Conservation (phyloP, 1,140 invertebrate genomes). For the Sycobia sp. region DNA sequence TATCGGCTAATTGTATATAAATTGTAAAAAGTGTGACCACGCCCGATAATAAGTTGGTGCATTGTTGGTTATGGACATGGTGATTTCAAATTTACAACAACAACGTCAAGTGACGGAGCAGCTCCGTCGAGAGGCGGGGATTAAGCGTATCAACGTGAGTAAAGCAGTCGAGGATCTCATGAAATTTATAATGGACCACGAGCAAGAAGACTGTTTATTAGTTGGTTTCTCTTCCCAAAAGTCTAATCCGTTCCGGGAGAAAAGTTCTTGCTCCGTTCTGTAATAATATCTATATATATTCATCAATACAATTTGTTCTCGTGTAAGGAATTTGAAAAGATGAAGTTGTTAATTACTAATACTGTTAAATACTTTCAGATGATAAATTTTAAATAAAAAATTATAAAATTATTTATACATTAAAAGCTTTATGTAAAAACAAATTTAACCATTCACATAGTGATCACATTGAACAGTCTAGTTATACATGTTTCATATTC, state of each 20-base stretch:
- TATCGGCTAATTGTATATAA: no score
- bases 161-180: slow-evolving; percentile 92
- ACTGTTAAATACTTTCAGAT: no score
- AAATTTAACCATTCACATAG: no score
- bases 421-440: no score
- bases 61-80: slow-evolving; percentile 80
- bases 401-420: no score
- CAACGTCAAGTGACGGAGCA: slow-evolving; percentile 93
- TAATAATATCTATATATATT: neutral
- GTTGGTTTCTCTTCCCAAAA: slow-evolving; percentile 95
- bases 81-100: slow-evolving; percentile 88
- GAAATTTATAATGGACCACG: slow-evolving; percentile 90
- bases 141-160: slow-evolving; percentile 85
- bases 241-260: slow-evolving; percentile 97
- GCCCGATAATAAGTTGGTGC: slow-evolving; percentile 72
- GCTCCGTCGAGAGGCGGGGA: slow-evolving; percentile 86
- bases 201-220: slow-evolving; percentile 93
- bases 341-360: neutral
- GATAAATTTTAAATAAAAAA: no score
- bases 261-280: slow-evolving; percentile 86
- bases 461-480: no score
- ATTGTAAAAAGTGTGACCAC: slow-evolving; percentile 38
- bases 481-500: no score
- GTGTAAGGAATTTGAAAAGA: slow-evolving; percentile 1
- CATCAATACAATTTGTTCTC: slow-evolving; percentile 19